Evolutionary conservation across 2,888 invertebrate genomes (phyloP).

Genomic region (Reticulitermes lucifugus): DNA sequence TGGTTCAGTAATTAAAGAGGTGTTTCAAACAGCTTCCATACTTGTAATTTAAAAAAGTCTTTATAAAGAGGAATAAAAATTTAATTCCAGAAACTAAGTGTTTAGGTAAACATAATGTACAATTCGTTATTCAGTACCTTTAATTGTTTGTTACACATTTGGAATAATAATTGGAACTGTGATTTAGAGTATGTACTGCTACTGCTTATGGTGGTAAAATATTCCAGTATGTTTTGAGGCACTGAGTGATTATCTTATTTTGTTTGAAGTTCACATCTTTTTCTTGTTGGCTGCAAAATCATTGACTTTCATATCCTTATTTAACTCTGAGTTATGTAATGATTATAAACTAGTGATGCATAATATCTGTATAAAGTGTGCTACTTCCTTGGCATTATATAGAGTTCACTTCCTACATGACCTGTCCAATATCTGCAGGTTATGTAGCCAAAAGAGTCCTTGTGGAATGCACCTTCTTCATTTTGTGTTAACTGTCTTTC

Average conservation of each 20-base stretch:
- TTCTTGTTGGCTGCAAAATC: neutral
- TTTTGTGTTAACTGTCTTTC: conserved; percentile 15
- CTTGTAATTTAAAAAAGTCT: too few species aligned
- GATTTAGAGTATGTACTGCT: neutral
- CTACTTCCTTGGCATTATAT: neutral
- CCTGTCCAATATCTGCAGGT: neutral
- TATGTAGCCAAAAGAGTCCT: neutral
- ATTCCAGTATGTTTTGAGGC: neutral
- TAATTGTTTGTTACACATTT: neutral
- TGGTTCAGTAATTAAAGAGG: too few species aligned
- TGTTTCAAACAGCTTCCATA: too few species aligned
- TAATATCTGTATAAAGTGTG: neutral
- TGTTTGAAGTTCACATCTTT: neutral
- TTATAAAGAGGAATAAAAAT: too few species aligned
- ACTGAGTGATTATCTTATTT: neutral
- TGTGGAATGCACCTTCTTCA: conserved; percentile 18
- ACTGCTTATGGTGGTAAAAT: neutral
- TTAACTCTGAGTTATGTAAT: neutral
- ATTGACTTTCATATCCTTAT: neutral
- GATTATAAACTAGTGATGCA: neutral
- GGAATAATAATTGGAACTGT: neutral
- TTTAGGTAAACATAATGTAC: neutral
- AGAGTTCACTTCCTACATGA: neutral
- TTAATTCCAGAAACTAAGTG: neutral
- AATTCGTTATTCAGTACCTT: neutral